phyloP scores from a whole-genome alignment of 2,888 invertebrate genomes.

The Scaptomyza reducta region DNA sequence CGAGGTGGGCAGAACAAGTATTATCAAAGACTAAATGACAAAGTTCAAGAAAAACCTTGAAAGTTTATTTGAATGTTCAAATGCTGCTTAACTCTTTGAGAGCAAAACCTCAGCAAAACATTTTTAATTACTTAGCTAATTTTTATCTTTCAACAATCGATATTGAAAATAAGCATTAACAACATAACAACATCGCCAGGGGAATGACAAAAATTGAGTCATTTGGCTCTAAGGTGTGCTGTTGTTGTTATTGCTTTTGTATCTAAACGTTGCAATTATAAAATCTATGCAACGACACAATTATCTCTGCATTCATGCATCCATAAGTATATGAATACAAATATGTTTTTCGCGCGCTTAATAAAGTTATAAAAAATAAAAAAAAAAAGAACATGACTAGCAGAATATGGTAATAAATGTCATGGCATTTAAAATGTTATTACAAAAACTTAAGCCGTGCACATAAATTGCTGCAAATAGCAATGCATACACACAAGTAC shows the following conservation, averaged over 20 bases:
- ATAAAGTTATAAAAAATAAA: slow-evolving; percentile 65
- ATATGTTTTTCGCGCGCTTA: slow-evolving; percentile 59
- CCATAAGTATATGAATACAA: slow-evolving; percentile 6
- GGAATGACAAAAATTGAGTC: slow-evolving; percentile 43
- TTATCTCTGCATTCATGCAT: slow-evolving; percentile 37
- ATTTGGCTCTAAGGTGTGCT: slow-evolving; percentile 37
- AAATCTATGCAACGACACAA: slow-evolving; percentile 66
- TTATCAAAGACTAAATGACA: neutral
- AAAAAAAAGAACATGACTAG: slow-evolving; percentile 58
- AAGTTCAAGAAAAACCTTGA: neutral
- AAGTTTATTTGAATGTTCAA: neutral
- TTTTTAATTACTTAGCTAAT: too few species aligned
- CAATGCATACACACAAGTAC: slow-evolving; percentile 43
- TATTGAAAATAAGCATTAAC: neutral
- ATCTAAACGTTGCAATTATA: slow-evolving; percentile 60
- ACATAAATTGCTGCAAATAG: slow-evolving; percentile 69
- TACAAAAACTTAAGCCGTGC: slow-evolving; percentile 66
- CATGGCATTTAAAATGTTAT: slow-evolving; percentile 78
- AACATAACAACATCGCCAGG: slow-evolving; percentile 27
- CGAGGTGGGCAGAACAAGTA: neutral
- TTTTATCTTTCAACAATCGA: too few species aligned
- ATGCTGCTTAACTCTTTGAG: too few species aligned
- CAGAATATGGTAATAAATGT: slow-evolving; percentile 77
- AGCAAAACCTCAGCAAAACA: too few species aligned
- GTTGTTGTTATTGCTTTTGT: slow-evolving; percentile 42